Conservation (phyloP, 1,140 invertebrate genomes). For the Trachelipus rathkii region DNA sequence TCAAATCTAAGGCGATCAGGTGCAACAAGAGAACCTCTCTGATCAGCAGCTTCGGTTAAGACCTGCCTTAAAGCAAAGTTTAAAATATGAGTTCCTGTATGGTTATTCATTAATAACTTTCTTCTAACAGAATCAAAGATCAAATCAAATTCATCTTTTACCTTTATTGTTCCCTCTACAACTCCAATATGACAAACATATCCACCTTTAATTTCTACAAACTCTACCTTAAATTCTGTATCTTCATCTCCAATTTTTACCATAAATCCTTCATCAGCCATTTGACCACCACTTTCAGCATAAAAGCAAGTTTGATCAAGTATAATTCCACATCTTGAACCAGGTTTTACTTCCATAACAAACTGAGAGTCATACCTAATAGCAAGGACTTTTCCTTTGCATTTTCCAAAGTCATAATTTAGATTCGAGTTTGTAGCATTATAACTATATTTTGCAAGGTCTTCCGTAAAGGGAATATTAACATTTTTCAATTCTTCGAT, state of each 20-base stretch:
- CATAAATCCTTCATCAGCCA: constrained; percentile 94
- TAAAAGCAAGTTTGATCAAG: constrained; percentile 90
- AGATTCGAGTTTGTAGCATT: constrained; percentile 50
- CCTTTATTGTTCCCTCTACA: constrained; percentile 69
- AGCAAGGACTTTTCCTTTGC: constrained; percentile 56
- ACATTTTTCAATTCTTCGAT: constrained; percentile 82
- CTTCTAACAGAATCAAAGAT: constrained; percentile 76
- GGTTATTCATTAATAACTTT: constrained; percentile 93
- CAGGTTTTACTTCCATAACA: constrained; percentile 74
- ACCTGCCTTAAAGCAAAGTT: constrained; percentile 91
- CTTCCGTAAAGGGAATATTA: constrained; percentile 77
- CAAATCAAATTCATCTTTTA: constrained; percentile 80
- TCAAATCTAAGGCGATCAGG: constrained; percentile 94
- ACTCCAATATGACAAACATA: constrained; percentile 91
- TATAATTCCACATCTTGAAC: constrained; percentile 87
- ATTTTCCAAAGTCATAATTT: constrained; percentile 53
- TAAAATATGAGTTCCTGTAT: constrained; percentile 95
- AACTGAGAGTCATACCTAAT: constrained; percentile 75
- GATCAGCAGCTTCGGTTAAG: constrained; percentile 84
- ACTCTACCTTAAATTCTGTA: constrained; percentile 87
- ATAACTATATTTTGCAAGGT: constrained; percentile 90
- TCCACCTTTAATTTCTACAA: constrained; percentile 93
- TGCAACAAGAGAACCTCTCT: constrained; percentile 96
- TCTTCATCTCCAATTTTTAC: constrained; percentile 53
- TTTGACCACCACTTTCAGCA: constrained; percentile 97